A percentile compares a stretch with the other conserved stretches of the same genome.
phyloP scores from a whole-genome alignment of 2,888 invertebrate genomes.

The Habroteleia sp. region DNA sequence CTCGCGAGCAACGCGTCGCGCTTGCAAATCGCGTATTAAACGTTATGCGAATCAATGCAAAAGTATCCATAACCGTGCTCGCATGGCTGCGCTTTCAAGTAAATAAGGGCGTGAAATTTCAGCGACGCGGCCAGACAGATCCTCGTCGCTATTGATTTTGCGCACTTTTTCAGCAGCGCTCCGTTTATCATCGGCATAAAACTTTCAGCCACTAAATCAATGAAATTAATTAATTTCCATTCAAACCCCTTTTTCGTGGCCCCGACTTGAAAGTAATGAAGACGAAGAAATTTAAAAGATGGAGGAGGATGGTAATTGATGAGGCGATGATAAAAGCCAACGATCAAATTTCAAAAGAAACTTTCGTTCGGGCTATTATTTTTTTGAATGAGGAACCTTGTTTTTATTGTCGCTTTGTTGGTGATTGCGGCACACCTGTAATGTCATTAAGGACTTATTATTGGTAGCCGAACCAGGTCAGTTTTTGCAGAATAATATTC shows the following conservation, averaged over 20 bases:
- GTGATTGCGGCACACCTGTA: too few relatives aligned
- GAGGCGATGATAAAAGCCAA: not conserved
- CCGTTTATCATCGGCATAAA: not conserved
- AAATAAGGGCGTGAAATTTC: conserved; percentile 19
- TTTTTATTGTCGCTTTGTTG: too few relatives aligned
- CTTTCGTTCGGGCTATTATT: too few relatives aligned
- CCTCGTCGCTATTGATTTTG: conserved; percentile 25
- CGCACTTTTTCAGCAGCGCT: conserved; percentile 1
- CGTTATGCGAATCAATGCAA: conserved; percentile 5
- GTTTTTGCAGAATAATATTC: too few relatives aligned
- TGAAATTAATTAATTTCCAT: conserved; percentile 32
- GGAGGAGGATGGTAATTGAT: conserved; percentile 22
- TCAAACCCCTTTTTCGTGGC: conserved; percentile 5
- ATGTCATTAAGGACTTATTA: too few relatives aligned
- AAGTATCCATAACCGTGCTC: conserved; percentile 12
- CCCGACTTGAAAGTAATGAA: conserved; percentile 4
- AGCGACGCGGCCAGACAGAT: not conserved
- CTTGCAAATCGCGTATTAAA: conserved; percentile 21
- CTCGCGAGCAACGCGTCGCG: conserved; percentile 16
- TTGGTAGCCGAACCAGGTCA: too few relatives aligned
- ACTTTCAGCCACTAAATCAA: conserved; percentile 28
- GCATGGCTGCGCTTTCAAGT: conserved; percentile 18
- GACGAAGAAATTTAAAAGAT: conserved; percentile 23
- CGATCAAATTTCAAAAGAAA: not conserved
- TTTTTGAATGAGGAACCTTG: too few relatives aligned